Evolutionary conservation across 2,888 invertebrate species (phyloP), one percentile per base, ranked within the genome.

Genomic region (Thalpophila matura): DNA sequence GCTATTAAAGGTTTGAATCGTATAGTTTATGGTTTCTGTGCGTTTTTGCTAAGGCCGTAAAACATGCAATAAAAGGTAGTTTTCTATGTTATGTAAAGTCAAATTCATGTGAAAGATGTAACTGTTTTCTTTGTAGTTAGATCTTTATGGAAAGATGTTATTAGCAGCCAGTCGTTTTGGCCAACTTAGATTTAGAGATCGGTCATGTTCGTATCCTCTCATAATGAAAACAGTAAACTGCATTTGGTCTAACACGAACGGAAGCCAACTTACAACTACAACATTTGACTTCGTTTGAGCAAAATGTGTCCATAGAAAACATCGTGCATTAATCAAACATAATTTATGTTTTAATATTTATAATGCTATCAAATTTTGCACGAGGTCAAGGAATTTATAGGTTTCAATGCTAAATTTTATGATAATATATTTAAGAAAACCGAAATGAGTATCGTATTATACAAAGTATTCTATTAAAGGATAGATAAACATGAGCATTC

Each of bases 221-320:
- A 35, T 20, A 37, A 54, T 42, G 12, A 37, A 45, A 55, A 45
- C 43, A 9, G 7, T 45, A 29, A 60, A 51, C 14, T 33, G 29
- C 35, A 26, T 50, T 54, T 12, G 43, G 26, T 62, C 22, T n/a
- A 35, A 53, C 27, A 45, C 12, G 16, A 47, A 10, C 16, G 22
- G 29, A 75, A 38, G 65, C 31, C 43, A 38, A 18, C n/a, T 63
- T 65, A 20, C 58, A 58, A 63, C 43, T n/a, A n/a, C n/a, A n/a
- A 76, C 10, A 40, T 42, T 12, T 31, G n/a, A n/a, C n/a, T n/a
- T n/a, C n/a, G n/a, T 27, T 72, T 45, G 7, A 38, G 49, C 38
- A 49, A 58, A 3, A 29, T 22, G 10, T 56, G 33, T 46, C 57
- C 42, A 56, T 40, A 64, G 38, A 31, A n/a, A 24, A 40, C 20